Conservation (phyloP, 2,797 vertebrate species). For the Ciconia nigra region DNA sequence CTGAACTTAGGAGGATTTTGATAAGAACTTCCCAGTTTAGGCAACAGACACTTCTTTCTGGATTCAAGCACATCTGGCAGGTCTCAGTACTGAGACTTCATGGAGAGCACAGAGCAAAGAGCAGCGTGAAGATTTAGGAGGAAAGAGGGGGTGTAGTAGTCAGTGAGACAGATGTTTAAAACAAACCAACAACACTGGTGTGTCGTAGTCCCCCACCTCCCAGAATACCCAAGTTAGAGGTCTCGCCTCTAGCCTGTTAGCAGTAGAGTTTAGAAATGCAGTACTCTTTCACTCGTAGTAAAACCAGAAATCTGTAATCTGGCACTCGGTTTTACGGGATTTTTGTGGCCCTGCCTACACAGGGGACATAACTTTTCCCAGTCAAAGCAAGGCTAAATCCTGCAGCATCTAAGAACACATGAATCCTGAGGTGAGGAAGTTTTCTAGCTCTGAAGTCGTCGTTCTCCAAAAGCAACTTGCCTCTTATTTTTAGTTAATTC, state of each 20-base stretch:
- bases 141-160: not conserved
- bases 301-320: not conserved
- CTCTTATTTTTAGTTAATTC: not conserved
- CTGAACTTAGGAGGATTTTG: not conserved
- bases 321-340: not conserved
- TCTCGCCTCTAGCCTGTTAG: not conserved
- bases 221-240: not conserved
- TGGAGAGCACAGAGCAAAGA: not conserved
- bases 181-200: not conserved
- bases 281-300: not conserved
- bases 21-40: not conserved
- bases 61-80: not conserved
- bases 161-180: not conserved
- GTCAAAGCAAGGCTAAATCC: not conserved
- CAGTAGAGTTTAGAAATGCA: not conserved
- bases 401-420: rapidly evolving
- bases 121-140: not conserved
- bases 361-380: not conserved
- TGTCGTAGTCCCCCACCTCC: no score
- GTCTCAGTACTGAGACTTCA: not conserved
- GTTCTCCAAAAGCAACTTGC: not conserved
- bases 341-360: not conserved
- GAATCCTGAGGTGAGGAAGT: not conserved
- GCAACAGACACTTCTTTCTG: not conserved
- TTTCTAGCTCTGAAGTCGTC: not conserved